Evolutionary conservation across 2,888 invertebrate genomes (phyloP).

Genomic region (Hemistola chrysoprasaria): DNA sequence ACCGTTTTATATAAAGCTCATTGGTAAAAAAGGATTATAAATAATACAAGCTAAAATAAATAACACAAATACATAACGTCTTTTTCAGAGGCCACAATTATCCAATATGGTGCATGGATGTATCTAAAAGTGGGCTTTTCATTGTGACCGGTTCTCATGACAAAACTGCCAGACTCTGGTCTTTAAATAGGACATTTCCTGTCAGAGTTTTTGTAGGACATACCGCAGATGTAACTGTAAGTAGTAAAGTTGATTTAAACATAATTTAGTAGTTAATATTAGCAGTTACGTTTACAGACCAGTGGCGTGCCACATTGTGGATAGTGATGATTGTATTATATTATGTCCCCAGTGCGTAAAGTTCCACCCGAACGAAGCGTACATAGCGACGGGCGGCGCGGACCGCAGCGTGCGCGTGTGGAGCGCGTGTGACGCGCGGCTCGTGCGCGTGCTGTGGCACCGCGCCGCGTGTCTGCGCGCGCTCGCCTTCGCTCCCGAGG

Average conservation of each 20-base stretch:
- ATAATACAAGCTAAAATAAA: no score
- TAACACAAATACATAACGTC: no score
- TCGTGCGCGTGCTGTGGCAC: conserved; percentile 90
- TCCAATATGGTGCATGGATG: conserved; percentile 94
- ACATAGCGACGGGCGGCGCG: conserved; percentile 94
- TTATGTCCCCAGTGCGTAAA: conserved; percentile 84
- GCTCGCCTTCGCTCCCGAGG: conserved; percentile 92
- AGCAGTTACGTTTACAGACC: no score
- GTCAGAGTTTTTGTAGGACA: conserved; percentile 94
- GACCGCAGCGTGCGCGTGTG: conserved; percentile 94
- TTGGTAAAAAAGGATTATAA: no score
- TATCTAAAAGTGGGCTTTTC: conserved; percentile 84
- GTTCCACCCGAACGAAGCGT: conserved; percentile 96
- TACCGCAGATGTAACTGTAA: conserved; percentile 92
- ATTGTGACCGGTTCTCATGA: conserved; percentile 92
- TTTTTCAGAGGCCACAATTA: conserved; percentile 89
- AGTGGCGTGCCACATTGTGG: no score
- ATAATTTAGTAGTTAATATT: no score
- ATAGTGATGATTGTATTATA: no score
- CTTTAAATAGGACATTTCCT: conserved; percentile 90
- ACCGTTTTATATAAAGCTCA: no score
- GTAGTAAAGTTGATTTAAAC: conserved; percentile 46
- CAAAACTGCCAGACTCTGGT: conserved; percentile 91
- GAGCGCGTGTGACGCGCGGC: conserved; percentile 91
- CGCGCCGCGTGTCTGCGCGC: conserved; percentile 86